A percentile compares a stretch with the other conserved stretches of the same genome.
Conservation (phyloP, 1,140 invertebrate species). For the Zaprionus ornatus region DNA sequence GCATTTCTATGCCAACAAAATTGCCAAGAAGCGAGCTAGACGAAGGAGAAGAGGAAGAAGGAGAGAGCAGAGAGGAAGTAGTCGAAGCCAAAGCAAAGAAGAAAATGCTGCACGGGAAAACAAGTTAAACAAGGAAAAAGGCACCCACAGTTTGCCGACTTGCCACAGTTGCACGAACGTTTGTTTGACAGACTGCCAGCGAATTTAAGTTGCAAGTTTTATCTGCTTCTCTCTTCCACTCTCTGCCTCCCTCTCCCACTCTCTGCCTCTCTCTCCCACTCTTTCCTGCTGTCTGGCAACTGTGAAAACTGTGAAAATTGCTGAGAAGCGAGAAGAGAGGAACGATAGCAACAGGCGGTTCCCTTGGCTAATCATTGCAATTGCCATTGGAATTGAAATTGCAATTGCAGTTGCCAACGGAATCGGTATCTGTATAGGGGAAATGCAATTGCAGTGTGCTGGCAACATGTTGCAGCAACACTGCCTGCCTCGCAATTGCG, state of each 20-base stretch:
- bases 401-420: constrained; percentile 31
- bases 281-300: constrained; percentile 32
- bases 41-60: neutral
- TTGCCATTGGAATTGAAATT: constrained; percentile 48
- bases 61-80: neutral
- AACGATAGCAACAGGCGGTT: constrained; percentile 47
- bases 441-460: constrained; percentile 22
- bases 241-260: neutral
- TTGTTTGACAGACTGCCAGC: constrained; percentile 60
- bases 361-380: constrained; percentile 57
- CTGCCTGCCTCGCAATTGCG: neutral
- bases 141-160: constrained; percentile 68
- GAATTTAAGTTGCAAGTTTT: constrained; percentile 47
- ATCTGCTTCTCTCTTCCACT: constrained; percentile 31
- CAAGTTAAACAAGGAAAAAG: constrained; percentile 41
- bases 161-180: constrained; percentile 12
- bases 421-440: neutral
- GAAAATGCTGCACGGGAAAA: constrained; percentile 8
- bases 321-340: constrained; percentile 26
- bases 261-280: constrained; percentile 13
- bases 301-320: constrained; percentile 70
- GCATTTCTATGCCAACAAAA: constrained; percentile 68
- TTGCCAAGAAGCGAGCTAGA: constrained; percentile 31
- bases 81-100: neutral
- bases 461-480: constrained; percentile 71